Evolutionary conservation across 23 tunicate species (phyloP).

Genomic region (Trididemnum clinides): DNA sequence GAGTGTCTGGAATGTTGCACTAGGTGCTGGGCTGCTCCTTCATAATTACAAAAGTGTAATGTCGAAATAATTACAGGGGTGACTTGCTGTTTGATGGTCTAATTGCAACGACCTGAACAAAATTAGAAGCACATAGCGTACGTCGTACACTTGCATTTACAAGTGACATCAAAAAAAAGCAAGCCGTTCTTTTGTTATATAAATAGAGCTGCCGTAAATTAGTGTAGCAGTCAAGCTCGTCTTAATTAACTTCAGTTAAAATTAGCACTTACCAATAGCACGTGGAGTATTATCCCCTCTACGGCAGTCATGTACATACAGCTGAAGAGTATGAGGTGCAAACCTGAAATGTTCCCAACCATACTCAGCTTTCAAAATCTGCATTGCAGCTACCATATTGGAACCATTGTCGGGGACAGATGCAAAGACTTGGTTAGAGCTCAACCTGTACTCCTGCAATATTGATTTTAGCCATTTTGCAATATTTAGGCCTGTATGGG

Average conservation of each 20-base stretch:
- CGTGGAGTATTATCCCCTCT: neutral
- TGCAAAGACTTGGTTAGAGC: neutral
- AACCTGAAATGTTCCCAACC: conserved; percentile 13
- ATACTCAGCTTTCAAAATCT: neutral
- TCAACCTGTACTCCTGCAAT: neutral
- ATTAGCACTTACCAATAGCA: neutral
- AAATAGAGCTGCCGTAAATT: neutral
- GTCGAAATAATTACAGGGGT: neutral
- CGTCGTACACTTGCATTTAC: too few species aligned
- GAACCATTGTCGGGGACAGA: neutral
- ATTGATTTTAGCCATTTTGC: neutral
- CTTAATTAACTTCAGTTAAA: neutral
- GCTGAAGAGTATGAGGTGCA: neutral
- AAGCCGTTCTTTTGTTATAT: neutral
- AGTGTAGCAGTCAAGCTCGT: neutral
- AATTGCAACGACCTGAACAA: neutral
- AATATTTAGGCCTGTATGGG: neutral
- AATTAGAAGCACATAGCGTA: too few species aligned
- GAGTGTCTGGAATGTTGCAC: conserved; percentile 4
- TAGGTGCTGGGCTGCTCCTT: neutral
- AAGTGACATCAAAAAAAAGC: too few species aligned
- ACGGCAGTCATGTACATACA: neutral
- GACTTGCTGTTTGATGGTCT: neutral
- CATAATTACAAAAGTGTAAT: neutral
- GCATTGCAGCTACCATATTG: conserved; percentile 9